Evolutionary conservation across 2,888 invertebrate genomes (phyloP), one percentile per base, ranked within the genome.

Genomic region (Chymomyza amoena): DNA sequence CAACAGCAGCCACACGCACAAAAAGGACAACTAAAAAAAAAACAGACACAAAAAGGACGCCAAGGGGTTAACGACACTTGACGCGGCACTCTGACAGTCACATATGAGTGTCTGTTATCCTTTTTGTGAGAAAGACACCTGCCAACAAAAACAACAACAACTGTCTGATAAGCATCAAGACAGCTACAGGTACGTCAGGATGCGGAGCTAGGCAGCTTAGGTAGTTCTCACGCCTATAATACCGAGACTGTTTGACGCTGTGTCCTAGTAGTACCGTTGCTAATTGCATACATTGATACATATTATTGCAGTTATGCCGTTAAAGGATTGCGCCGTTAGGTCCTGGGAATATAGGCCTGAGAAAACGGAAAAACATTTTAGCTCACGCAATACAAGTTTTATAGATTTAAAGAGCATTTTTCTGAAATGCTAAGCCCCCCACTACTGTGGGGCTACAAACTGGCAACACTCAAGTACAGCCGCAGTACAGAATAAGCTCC

Each of bases 21-120:
- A 56, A 20, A 57, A 75, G 20, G 20, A 61, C 28, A 60, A 60
- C 52, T 57, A 10, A 25, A 25, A 32, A 1, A 32, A 6, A 32
- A 32, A 32, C 6, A 32, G 32, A 32, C 7, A 32, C 32, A 32
- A 32, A 32, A 32, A 32, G 32, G 32, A 52, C 56, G 16, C 32
- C n/a, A 73, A 67, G 68, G 77, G 81, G 81, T 81, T 70, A 81
- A 81, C 72, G 81, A 81, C 81, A 78, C 76, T 79, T 75, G 75
- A 70, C 68, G 52, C 52, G n/a, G n/a, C 36, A 18, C 18, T 61
- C n/a, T 15, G 20, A 54, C 18, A 54, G 54, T 32, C 32, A 32
- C 7, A 32, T 32, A 9, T 32, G 32, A 51, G 51, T 60, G 28
- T 28, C 16, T 62, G 15, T 56, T 50, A 50, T 60, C 25, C 60